phyloP scores from a whole-genome alignment of 2,888 invertebrate species.

The Psococerastis gibbosa region DNA sequence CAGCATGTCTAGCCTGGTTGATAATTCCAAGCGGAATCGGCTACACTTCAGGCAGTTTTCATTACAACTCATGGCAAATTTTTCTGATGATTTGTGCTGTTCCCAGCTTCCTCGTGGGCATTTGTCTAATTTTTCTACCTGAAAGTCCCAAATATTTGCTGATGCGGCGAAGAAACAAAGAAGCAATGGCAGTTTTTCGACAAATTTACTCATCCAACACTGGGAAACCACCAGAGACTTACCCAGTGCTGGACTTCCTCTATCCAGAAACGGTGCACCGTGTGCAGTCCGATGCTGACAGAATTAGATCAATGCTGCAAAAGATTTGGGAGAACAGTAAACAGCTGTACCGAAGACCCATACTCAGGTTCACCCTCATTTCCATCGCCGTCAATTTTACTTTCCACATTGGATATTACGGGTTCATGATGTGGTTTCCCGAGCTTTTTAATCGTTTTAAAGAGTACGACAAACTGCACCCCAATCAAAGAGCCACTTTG shows the following conservation, averaged over 20 bases:
- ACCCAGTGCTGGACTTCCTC: constrained; percentile 32
- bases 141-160: constrained; percentile 84
- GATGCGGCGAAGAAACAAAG: constrained; percentile 55
- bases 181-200: constrained; percentile 62
- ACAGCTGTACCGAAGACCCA: constrained; percentile 59
- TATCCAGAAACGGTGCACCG: constrained; percentile 22
- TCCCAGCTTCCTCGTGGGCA: constrained; percentile 73
- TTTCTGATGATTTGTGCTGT: constrained; percentile 74
- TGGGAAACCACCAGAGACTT: constrained; percentile 49
- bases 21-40: constrained; percentile 43
- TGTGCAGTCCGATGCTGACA: constrained; percentile 43
- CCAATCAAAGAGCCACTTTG: constrained; percentile 28
- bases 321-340: constrained; percentile 68
- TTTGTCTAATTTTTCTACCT: constrained; percentile 61
- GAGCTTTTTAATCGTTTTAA: constrained; percentile 83
- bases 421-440: constrained; percentile 94
- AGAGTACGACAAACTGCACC: constrained; percentile 50
- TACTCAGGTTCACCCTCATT: constrained; percentile 62
- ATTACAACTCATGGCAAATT: constrained; percentile 82
- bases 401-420: constrained; percentile 88
- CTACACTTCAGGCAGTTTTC: constrained; percentile 43
- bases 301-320: constrained; percentile 41
- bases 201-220: constrained; percentile 68
- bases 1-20: constrained; percentile 52
- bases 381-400: constrained; percentile 82